Conservation (phyloP, 2,888 invertebrate species). For the Steinernema carpocapsae region DNA sequence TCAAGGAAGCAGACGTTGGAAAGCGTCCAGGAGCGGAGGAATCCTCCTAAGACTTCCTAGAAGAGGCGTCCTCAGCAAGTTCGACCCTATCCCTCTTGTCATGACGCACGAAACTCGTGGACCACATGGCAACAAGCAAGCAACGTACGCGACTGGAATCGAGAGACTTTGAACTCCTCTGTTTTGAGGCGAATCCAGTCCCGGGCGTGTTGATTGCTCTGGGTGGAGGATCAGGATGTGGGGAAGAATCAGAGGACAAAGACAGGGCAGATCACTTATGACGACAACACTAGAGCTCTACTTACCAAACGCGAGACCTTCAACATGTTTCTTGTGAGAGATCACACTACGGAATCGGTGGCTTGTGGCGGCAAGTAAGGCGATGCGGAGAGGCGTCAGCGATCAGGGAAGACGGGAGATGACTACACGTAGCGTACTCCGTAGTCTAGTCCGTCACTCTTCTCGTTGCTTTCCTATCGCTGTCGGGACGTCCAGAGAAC, state of each 20-base stretch:
- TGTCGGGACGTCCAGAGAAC: not conserved
- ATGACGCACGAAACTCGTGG: slow-evolving; percentile 13
- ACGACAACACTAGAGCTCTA: not conserved
- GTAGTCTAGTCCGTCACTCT: slow-evolving; percentile 4
- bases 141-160: not conserved
- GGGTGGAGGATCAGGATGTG: slow-evolving; percentile 3
- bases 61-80: too few relatives aligned
- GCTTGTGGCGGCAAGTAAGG: not conserved
- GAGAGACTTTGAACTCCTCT: slow-evolving; percentile 11
- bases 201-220: not conserved
- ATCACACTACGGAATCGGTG: not conserved
- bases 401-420: not conserved
- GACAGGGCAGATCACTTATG: not conserved
- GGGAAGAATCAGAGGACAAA: too few relatives aligned
- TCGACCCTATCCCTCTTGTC: too few relatives aligned
- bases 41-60: too few relatives aligned
- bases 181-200: slow-evolving; percentile 1
- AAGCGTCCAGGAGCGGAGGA: not conserved
- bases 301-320: slow-evolving; percentile 18
- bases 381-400: not conserved
- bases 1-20: not conserved
- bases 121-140: not conserved
- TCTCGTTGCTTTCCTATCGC: not conserved
- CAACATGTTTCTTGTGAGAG: not conserved
- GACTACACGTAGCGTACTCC: slow-evolving; percentile 26